Evolutionary conservation across 2,888 invertebrate genomes (phyloP).

Genomic region (Nemurella pictetii): DNA sequence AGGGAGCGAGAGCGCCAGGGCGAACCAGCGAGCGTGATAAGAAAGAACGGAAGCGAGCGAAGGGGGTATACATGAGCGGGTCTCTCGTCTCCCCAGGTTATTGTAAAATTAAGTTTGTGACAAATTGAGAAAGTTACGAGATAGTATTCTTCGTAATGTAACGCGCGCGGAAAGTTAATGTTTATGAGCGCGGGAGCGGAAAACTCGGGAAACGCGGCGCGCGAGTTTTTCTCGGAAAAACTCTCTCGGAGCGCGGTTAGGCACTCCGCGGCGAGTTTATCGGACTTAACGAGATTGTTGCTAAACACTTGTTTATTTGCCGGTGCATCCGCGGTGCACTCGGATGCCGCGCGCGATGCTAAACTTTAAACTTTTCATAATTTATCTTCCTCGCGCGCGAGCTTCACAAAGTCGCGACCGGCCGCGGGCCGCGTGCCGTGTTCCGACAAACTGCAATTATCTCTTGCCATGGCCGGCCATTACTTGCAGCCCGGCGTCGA

Average conservation of each 20-base stretch:
- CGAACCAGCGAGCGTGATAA: neutral
- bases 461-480: neutral
- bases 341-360: neutral
- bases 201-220: neutral
- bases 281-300: neutral
- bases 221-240: neutral
- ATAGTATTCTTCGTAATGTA: slow-evolving; percentile 16
- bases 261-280: neutral
- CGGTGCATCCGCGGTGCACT: neutral
- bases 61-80: too few species aligned
- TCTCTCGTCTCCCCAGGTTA: slow-evolving; percentile 5
- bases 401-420: neutral
- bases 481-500: neutral
- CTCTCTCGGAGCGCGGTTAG: too few species aligned
- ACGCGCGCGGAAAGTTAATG: neutral
- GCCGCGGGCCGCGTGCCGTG: neutral
- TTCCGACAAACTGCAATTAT: neutral
- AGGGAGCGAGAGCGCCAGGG: neutral
- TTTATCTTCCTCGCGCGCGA: neutral
- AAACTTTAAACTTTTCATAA: neutral
- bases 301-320: neutral
- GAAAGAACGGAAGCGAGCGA: slow-evolving; percentile 1
- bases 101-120: slow-evolving; percentile 16
- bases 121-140: slow-evolving; percentile 29
- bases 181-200: neutral